A percentile compares a stretch with the other conserved stretches of the same genome.
phyloP scores from a whole-genome alignment of 2,113 vertebrate genomes.

The Mirounga angustirostris region DNA sequence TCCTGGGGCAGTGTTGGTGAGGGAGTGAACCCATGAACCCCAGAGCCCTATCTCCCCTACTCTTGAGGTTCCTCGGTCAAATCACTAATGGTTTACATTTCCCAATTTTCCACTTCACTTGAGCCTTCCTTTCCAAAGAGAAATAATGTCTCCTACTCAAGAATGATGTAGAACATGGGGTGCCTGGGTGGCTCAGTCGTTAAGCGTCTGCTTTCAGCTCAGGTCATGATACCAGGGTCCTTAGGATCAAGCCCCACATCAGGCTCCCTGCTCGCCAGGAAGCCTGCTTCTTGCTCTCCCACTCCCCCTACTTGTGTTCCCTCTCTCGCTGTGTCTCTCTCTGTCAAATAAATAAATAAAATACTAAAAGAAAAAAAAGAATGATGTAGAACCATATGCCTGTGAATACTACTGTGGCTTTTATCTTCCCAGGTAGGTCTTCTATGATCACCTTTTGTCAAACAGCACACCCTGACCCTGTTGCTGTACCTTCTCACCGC shows the following conservation, averaged over 20 bases:
- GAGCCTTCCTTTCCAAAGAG: neutral
- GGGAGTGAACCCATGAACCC: neutral
- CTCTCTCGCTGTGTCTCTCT: no score
- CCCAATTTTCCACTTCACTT: neutral
- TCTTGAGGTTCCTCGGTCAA: neutral
- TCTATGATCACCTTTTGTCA: neutral
- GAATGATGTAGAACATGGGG: neutral
- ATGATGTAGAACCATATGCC: neutral
- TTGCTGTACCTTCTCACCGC: accelerated
- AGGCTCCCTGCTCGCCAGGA: no score
- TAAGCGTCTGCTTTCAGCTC: no score
- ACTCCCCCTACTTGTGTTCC: no score
- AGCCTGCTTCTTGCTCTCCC: no score
- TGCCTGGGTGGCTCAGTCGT: no score
- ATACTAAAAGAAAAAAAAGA: no score
- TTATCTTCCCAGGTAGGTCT: neutral
- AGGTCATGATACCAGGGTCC: no score
- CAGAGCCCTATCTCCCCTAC: neutral
- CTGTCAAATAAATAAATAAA: no score
- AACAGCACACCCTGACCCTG: accelerated
- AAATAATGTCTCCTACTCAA: neutral
- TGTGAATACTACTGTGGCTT: neutral
- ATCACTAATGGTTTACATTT: neutral
- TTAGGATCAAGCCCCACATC: no score
- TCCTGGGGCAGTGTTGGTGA: no score